A percentile compares a stretch with the other conserved stretches of the same genome.
phyloP scores from a whole-genome alignment of 2,797 vertebrate species.

The Melanitta fusca region DNA sequence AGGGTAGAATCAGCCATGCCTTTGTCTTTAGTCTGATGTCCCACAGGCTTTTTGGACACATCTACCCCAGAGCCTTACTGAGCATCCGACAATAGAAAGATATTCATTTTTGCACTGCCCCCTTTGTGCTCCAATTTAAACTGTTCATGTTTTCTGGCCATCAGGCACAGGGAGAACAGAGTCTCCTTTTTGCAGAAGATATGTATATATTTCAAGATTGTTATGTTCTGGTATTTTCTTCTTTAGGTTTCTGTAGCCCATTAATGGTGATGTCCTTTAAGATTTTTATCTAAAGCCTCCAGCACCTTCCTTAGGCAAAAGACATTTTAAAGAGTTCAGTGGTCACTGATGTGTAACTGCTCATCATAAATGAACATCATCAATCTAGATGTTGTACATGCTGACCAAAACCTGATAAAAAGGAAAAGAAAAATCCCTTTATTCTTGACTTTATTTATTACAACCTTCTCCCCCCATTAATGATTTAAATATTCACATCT shows the following conservation, averaged over 20 bases:
- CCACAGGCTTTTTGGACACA: neutral
- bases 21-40: neutral
- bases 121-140: neutral
- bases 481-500: neutral
- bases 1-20: neutral
- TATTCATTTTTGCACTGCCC: neutral
- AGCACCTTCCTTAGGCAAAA: neutral
- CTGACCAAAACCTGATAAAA: slow-evolving; percentile 3
- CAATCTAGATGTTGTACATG: neutral
- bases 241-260: neutral
- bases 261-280: neutral
- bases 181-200: neutral
- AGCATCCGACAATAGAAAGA: neutral
- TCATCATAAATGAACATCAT: neutral
- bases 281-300: neutral
- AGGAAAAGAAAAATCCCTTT: neutral
- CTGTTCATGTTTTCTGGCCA: neutral
- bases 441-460: neutral
- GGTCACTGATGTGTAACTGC: neutral
- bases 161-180: neutral
- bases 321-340: neutral
- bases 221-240: neutral
- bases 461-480: neutral
- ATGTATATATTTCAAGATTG: neutral
- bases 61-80: neutral